phyloP scores from a whole-genome alignment of 2,797 vertebrate species.

The Carapus acus region DNA sequence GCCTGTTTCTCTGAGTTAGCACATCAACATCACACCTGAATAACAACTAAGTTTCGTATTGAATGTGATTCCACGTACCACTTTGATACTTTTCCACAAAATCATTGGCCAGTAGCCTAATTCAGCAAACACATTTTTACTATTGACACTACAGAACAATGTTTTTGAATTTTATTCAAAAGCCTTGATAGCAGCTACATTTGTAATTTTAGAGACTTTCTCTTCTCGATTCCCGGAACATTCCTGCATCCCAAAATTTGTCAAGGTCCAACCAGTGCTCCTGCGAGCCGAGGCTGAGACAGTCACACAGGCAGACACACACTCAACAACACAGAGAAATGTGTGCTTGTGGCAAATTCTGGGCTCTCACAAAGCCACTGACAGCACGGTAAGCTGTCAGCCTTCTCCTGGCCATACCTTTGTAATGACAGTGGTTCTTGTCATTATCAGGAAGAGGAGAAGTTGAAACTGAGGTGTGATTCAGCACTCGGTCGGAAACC shows the following conservation, averaged over 20 bases:
- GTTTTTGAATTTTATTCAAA: slow-evolving; percentile 30
- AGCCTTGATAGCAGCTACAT: slow-evolving; percentile 34
- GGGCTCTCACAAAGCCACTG: slow-evolving; percentile 60
- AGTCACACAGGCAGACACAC: slow-evolving; percentile 1
- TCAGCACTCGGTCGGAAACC: slow-evolving; percentile 65
- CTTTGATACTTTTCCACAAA: slow-evolving; percentile 8
- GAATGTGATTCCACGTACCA: slow-evolving; percentile 54
- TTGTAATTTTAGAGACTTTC: slow-evolving; percentile 22
- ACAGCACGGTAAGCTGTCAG: slow-evolving; percentile 58
- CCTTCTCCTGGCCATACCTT: slow-evolving; percentile 59
- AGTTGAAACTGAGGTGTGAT: slow-evolving; percentile 79
- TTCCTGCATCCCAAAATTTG: slow-evolving; percentile 19
- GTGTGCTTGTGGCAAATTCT: slow-evolving; percentile 55
- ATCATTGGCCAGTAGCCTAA: slow-evolving; percentile 28
- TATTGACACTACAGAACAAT: slow-evolving; percentile 24
- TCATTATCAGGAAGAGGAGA: slow-evolving; percentile 82
- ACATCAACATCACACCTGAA: slow-evolving; percentile 29
- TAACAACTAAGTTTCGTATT: slow-evolving; percentile 44
- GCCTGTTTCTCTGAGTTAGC: slow-evolving; percentile 69
- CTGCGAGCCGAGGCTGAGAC: slow-evolving; percentile 26
- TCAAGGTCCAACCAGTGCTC: slow-evolving; percentile 20
- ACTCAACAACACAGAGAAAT: slow-evolving; percentile 44
- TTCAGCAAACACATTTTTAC: slow-evolving; percentile 33
- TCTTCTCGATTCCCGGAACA: slow-evolving; percentile 20
- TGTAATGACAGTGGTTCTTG: slow-evolving; percentile 80